Percentiles rank a stretch among this genome's conserved stretches.
These are phyloP conservation scores for Phrixothrix hirtus DNA, from an alignment of 2,888 invertebrate species.

Conservation along the genomic window DNA sequence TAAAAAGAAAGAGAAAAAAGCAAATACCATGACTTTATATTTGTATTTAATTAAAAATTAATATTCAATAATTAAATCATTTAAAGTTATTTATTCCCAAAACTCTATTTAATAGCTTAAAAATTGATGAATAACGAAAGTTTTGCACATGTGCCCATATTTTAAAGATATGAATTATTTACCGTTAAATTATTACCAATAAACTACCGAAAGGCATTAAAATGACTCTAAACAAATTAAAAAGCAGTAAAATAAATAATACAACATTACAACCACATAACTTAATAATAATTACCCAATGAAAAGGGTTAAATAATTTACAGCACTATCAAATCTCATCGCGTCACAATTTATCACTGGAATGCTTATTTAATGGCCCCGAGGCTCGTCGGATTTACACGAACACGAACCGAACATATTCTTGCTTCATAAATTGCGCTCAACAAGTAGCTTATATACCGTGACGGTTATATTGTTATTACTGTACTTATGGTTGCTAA, in stretches of 20 bases:
- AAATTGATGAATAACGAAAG: too few species aligned
- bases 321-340: slow-evolving; percentile 58
- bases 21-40: too few species aligned
- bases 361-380: slow-evolving; percentile 58
- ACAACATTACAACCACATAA: slow-evolving; percentile 45
- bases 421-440: slow-evolving; percentile 58
- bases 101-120: too few species aligned
- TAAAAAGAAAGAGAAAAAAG: too few species aligned
- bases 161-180: background rate
- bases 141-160: background rate
- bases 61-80: too few species aligned
- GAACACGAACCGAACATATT: slow-evolving; percentile 48
- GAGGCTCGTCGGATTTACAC: slow-evolving; percentile 51
- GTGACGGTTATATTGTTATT: slow-evolving; percentile 58
- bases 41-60: too few species aligned
- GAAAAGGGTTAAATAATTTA: slow-evolving; percentile 59
- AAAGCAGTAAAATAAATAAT: slow-evolving; percentile 46
- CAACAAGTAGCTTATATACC: slow-evolving; percentile 59
- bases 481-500: slow-evolving; percentile 57
- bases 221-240: slow-evolving; percentile 36
- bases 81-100: too few species aligned
- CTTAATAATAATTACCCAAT: slow-evolving; percentile 56
- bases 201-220: slow-evolving; percentile 25
- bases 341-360: slow-evolving; percentile 58
- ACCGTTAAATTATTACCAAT: slow-evolving; percentile 5